Evolutionary conservation across 1,140 invertebrate species (phyloP).

Genomic region (Steinernema feltiae): DNA sequence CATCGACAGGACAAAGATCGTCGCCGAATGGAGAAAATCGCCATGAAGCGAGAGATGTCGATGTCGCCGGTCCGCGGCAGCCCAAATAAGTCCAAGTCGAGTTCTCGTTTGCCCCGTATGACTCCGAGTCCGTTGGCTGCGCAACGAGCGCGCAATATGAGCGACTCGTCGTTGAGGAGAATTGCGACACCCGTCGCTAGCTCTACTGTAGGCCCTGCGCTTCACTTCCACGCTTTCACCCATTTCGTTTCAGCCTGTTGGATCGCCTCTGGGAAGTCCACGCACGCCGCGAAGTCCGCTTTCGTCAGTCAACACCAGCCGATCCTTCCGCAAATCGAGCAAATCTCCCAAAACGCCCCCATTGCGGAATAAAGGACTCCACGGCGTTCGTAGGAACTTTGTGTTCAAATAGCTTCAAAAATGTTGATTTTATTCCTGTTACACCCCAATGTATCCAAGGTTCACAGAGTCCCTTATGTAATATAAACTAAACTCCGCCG

Average conservation of each 20-base stretch:
- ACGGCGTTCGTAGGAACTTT: background rate
- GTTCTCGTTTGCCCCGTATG: background rate
- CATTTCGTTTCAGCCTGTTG: background rate
- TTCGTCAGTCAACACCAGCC: background rate
- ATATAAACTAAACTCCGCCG: background rate
- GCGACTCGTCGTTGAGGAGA: background rate
- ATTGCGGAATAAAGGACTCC: background rate
- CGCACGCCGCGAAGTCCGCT: background rate
- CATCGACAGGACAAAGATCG: background rate
- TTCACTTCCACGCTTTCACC: background rate
- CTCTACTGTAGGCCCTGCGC: background rate
- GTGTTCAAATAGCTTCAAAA: background rate
- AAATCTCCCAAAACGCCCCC: background rate
- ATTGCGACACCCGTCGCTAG: background rate
- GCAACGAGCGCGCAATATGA: background rate
- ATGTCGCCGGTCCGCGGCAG: background rate
- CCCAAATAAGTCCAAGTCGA: background rate
- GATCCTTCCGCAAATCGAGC: background rate
- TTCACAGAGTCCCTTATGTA: background rate
- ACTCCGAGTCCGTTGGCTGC: background rate
- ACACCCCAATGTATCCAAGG: background rate
- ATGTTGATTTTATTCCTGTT: background rate
- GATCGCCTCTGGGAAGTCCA: background rate
- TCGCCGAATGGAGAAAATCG: background rate
- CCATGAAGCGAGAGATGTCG: background rate